These are phyloP conservation scores for Lytechinus variegatus DNA, from an alignment of 35 echinoderm and acorn worm species.

Conservation along the genomic window DNA sequence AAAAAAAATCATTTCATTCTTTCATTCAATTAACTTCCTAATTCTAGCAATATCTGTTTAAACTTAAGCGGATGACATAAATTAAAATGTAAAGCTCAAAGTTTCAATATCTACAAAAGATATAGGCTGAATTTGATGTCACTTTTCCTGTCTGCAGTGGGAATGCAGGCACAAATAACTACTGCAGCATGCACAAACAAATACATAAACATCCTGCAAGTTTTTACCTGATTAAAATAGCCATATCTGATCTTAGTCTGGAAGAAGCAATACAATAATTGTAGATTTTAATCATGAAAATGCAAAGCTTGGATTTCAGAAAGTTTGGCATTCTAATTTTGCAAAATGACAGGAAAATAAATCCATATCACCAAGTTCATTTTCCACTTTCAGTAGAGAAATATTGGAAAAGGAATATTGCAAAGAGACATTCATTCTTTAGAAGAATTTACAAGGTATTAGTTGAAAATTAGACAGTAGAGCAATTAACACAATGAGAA, in stretches of 20 bases:
- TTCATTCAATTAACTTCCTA: not conserved
- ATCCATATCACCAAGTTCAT: not conserved
- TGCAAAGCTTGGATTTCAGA: not conserved
- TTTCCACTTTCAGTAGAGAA: not conserved
- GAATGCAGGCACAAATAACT: not conserved
- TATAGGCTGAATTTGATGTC: not conserved
- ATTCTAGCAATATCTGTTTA: not conserved
- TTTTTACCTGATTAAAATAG: slow-evolving; percentile 26
- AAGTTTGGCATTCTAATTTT: not conserved
- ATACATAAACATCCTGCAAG: not conserved
- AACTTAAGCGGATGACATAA: not conserved
- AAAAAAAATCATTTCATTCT: not conserved
- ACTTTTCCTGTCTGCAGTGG: not conserved
- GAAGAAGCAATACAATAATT: not conserved
- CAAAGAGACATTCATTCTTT: not conserved
- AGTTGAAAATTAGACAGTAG: not conserved
- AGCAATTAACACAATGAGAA: not conserved
- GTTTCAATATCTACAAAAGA: not conserved
- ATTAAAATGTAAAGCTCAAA: not conserved
- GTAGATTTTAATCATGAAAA: not conserved
- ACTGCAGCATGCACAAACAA: not conserved
- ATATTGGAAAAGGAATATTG: not conserved
- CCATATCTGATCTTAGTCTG: slow-evolving; percentile 26
- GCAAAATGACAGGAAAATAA: not conserved
- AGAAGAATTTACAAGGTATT: not conserved